phyloP scores from a whole-genome alignment of 2,113 vertebrate genomes.

The Poecilia latipinna region DNA sequence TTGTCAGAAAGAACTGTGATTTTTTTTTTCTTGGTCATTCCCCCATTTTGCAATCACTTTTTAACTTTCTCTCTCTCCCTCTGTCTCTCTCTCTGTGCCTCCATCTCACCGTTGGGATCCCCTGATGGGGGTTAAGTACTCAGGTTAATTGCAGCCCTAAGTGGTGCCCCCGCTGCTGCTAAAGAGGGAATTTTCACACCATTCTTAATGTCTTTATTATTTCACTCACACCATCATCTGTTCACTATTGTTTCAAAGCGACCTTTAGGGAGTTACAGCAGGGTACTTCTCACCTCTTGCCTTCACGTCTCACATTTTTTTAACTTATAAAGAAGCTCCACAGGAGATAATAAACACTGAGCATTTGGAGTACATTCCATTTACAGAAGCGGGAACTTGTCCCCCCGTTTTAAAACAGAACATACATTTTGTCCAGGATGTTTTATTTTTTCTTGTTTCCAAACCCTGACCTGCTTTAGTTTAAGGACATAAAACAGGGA shows the following conservation, averaged over 20 bases:
- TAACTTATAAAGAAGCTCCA: background rate
- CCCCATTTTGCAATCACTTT: background rate
- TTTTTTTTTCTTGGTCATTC: conserved; percentile 2
- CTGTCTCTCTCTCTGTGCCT: background rate
- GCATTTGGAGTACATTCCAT: conserved; percentile 10
- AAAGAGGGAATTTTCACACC: conserved; percentile 45
- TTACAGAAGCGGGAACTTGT: background rate
- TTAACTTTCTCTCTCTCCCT: background rate
- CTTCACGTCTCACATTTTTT: background rate
- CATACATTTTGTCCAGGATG: conserved; percentile 10
- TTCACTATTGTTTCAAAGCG: conserved; percentile 53
- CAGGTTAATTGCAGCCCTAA: conserved; percentile 71
- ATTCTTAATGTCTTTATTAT: conserved; percentile 52
- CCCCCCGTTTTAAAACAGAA: background rate
- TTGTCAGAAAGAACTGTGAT: conserved; percentile 2
- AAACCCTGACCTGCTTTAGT: conserved; percentile 43
- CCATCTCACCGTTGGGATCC: conserved; percentile 23
- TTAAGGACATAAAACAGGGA: conserved; percentile 56
- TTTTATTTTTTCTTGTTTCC: conserved; percentile 62
- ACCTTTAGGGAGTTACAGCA: conserved; percentile 44
- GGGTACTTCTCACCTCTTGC: conserved; percentile 17
- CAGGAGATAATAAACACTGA: background rate
- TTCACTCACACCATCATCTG: conserved; percentile 44
- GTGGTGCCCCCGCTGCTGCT: conserved; percentile 51
- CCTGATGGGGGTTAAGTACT: conserved; percentile 68